Evolutionary conservation across 1,140 invertebrate genomes (phyloP), one percentile per base, ranked within the genome.

Genomic region (Cherax quadricarinatus): DNA sequence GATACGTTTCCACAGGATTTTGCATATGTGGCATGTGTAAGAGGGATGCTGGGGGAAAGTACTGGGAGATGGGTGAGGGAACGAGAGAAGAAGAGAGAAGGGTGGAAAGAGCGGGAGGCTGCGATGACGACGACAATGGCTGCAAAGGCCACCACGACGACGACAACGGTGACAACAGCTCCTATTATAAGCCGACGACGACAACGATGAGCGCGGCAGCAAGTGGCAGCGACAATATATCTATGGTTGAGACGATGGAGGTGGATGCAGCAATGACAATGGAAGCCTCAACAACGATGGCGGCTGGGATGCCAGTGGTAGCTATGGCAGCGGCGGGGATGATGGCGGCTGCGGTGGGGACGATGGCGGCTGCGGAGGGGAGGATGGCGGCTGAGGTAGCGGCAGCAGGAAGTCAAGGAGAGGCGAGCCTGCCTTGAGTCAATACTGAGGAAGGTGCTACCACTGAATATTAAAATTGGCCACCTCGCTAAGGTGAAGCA

Each of bases 381-480:
- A n/a, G n/a, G n/a, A n/a, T n/a, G n/a, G n/a, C n/a, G n/a, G n/a
- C n/a, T n/a, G n/a, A n/a, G 21, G 30, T n/a, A 78, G 73, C 7
- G 21, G 73, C 7, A 78, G 73, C 9, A 16, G 16, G 30, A 41
- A 41, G 30, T 41, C 30, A 41, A 41, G 30, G 30, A 41, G 30
- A 41, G 30, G 30, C 30, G 30, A 7, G 7, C 49, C 30, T 41
- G 49, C 4, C 82, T 3, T 12, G 82, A 62, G 82, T 62, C 82
- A 84, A 84, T 84, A 84, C 82, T 84, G 10, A 6, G 79, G 41
- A 57, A 7, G n/a, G 53, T n/a, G 62, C 53, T 84, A 57, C 53
- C 82, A 41, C 57, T 84, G 82, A 84, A 84, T 84, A 84, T 84
- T 84, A 84, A 84, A 84, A 84, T 62, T 62, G 82, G 51, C n/a